Conservation (phyloP, 2,797 vertebrate genomes). For the Dicrostonyx torquatus region DNA sequence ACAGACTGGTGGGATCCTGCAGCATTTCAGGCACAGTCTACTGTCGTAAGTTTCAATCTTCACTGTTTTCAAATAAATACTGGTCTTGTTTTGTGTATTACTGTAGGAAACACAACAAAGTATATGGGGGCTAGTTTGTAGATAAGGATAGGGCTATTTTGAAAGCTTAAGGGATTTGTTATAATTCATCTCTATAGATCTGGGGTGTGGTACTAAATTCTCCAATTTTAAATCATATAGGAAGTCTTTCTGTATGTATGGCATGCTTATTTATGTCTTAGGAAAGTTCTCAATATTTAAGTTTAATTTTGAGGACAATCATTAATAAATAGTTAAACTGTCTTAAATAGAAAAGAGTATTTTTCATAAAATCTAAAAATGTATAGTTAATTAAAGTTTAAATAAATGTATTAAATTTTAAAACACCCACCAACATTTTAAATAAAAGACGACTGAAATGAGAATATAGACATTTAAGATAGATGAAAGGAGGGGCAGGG, state of each 20-base stretch:
- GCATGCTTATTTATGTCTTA: neutral
- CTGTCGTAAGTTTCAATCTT: neutral
- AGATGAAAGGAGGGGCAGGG: neutral
- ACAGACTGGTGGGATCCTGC: neutral
- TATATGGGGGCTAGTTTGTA: neutral
- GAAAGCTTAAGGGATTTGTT: neutral
- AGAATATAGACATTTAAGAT: neutral
- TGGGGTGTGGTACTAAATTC: neutral
- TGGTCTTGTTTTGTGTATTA: neutral
- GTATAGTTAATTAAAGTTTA: neutral
- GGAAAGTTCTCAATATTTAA: neutral
- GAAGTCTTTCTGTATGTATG: neutral
- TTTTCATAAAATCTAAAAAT: neutral
- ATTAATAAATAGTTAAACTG: neutral
- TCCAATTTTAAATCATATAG: neutral
- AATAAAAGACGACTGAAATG: neutral
- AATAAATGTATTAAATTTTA: neutral
- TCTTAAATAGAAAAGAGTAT: neutral
- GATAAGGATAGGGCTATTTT: neutral
- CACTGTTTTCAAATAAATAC: neutral
- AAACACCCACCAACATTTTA: neutral
- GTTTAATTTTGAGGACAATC: neutral
- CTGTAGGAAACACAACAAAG: neutral
- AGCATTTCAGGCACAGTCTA: rapidly evolving
- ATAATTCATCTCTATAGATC: neutral